Evolutionary conservation across 1,140 invertebrate genomes (phyloP).

Genomic region (Drosophila navojoa): DNA sequence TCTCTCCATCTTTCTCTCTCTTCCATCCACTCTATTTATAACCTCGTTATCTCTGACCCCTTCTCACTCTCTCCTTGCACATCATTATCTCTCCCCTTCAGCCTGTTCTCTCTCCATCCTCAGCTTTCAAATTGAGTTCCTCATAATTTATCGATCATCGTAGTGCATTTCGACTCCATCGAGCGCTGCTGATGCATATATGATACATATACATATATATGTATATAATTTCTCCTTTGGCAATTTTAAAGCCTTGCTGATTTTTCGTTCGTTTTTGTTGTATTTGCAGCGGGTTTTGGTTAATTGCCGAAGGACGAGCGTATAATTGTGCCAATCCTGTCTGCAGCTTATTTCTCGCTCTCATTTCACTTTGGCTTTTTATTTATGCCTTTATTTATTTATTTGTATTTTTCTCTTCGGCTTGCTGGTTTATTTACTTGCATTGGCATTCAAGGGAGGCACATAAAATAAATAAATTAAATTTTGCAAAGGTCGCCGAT

Average conservation of each 20-base stretch:
- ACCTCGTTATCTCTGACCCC: too few species aligned
- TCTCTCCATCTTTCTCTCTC: too few species aligned
- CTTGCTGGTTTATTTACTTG: conserved; percentile 47
- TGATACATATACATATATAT: neutral
- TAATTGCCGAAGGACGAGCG: conserved; percentile 75
- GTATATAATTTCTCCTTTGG: neutral
- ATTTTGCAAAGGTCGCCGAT: conserved; percentile 44
- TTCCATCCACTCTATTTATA: too few species aligned
- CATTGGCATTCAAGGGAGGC: conserved; percentile 47
- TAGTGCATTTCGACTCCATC: neutral
- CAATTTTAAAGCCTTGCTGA: conserved; percentile 18
- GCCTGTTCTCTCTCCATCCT: too few species aligned
- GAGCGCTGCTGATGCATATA: neutral
- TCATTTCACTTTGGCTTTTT: conserved; percentile 1
- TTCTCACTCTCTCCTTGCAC: too few species aligned
- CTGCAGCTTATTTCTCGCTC: conserved; percentile 16
- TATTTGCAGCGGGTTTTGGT: conserved; percentile 27
- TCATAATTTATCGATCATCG: neutral
- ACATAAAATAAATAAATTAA: conserved; percentile 56
- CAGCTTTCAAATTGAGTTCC: too few species aligned
- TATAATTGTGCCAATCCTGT: conserved; percentile 73
- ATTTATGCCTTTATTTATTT: conserved; percentile 23
- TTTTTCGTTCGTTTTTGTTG: conserved; percentile 15
- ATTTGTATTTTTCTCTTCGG: conserved; percentile 12
- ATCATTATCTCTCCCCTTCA: too few species aligned